Evolutionary conservation across 2,888 invertebrate genomes (phyloP).

Genomic region (Orthosia gracilis): DNA sequence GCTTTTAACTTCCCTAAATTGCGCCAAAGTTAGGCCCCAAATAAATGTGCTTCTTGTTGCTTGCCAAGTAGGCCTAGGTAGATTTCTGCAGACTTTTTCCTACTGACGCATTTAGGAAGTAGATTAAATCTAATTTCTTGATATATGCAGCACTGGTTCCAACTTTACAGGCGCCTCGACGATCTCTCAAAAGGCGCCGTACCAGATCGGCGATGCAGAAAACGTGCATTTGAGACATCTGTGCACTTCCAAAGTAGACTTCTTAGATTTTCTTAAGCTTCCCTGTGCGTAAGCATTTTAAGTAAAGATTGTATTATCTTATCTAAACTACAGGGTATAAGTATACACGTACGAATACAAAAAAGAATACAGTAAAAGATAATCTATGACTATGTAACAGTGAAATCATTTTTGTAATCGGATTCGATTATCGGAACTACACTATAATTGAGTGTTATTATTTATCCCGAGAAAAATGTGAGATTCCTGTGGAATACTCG

Average conservation of each 20-base stretch:
- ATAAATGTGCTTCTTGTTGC: background rate
- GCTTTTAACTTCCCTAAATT: background rate
- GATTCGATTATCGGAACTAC: no score
- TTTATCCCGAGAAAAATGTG: no score
- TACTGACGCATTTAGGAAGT: constrained; percentile 14
- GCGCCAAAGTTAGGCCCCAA: background rate
- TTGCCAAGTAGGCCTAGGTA: background rate
- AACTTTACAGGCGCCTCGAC: constrained; percentile 28
- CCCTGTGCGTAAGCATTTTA: background rate
- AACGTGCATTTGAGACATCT: constrained; percentile 33
- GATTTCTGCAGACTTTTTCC: background rate
- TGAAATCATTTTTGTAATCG: no score
- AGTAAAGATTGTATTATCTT: background rate
- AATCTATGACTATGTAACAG: no score
- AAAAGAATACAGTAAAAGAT: no score
- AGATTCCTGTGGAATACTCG: no score
- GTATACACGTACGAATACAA: no score
- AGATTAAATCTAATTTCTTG: constrained; percentile 27
- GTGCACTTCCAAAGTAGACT: constrained; percentile 34
- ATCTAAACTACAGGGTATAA: no score
- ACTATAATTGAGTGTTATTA: no score
- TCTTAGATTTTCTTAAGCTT: constrained; percentile 21
- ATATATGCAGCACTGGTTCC: constrained; percentile 17
- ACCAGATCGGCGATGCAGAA: constrained; percentile 32
- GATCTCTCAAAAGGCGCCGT: constrained; percentile 42